These are phyloP conservation scores for Cantharis flavilabris DNA, from an alignment of 2,888 invertebrate genomes.

Conservation along the genomic window DNA sequence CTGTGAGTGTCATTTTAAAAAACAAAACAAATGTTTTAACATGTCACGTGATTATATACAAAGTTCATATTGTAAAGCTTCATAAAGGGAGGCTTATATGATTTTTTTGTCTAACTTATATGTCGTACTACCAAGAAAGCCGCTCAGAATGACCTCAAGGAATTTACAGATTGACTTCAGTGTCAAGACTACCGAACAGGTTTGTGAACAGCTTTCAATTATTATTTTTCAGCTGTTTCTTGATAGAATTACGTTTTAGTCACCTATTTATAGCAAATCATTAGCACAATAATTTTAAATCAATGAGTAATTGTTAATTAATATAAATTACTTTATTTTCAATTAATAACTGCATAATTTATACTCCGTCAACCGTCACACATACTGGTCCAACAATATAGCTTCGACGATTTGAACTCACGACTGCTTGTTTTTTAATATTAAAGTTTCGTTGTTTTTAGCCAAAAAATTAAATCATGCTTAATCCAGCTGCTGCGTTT, in stretches of 20 bases:
- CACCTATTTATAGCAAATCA: background rate
- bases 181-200: slow-evolving; percentile 39
- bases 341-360: background rate
- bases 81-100: slow-evolving; percentile 27
- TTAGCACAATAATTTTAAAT: background rate
- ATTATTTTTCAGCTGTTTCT: slow-evolving; percentile 20
- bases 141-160: slow-evolving; percentile 36
- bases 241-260: slow-evolving; percentile 17
- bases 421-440: background rate
- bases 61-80: slow-evolving; percentile 25
- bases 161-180: slow-evolving; percentile 37
- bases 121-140: slow-evolving; percentile 33
- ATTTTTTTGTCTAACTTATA: slow-evolving; percentile 29
- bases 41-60: slow-evolving; percentile 30
- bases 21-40: slow-evolving; percentile 25
- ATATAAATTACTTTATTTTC: background rate
- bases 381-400: too few species aligned
- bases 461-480: background rate
- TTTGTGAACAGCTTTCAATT: slow-evolving; percentile 34
- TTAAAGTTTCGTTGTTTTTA: background rate
- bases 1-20: slow-evolving; percentile 26
- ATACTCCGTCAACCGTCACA: too few species aligned
- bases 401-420: background rate
- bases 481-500: background rate
- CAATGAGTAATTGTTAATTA: background rate